Evolutionary conservation across 2,888 invertebrate species (phyloP).

Genomic region (Melanophora roralis): DNA sequence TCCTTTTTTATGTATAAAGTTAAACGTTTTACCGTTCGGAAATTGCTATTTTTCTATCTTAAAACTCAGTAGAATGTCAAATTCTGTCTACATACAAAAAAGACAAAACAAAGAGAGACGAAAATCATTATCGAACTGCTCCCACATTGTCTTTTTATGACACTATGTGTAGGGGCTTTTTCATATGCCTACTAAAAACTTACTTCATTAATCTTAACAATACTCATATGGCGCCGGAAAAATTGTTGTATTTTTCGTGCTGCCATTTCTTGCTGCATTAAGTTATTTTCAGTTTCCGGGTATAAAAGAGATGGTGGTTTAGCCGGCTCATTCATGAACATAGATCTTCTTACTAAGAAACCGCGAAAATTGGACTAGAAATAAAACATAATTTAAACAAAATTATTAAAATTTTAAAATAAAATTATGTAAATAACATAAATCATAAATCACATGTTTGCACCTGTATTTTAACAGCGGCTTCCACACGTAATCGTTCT

Average conservation of each 20-base stretch:
- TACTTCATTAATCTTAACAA: neutral
- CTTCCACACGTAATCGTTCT: slow-evolving; percentile 58
- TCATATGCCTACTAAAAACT: too few relatives aligned
- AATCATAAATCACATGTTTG: too few relatives aligned
- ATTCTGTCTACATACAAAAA: too few relatives aligned
- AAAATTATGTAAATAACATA: too few relatives aligned
- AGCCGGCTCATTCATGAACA: slow-evolving; percentile 11
- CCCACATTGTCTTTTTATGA: too few relatives aligned
- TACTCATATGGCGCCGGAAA: slow-evolving; percentile 28
- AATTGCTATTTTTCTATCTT: too few relatives aligned
- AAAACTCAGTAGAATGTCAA: too few relatives aligned
- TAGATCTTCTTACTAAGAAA: slow-evolving; percentile 41
- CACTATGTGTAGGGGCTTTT: too few relatives aligned
- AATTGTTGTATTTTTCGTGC: slow-evolving; percentile 60
- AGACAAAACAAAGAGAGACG: too few relatives aligned
- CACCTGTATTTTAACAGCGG: slow-evolving; percentile 71
- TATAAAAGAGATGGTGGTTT: neutral
- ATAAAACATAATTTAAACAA: neutral
- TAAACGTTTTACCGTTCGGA: too few relatives aligned
- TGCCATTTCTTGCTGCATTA: slow-evolving; percentile 30
- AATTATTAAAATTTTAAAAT: neutral
- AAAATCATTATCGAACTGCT: too few relatives aligned
- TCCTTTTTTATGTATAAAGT: too few relatives aligned
- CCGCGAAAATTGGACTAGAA: slow-evolving; percentile 61
- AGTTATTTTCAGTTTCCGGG: neutral